Conservation (phyloP, 2,888 invertebrate genomes). For the Temnothorax rugatulus region DNA sequence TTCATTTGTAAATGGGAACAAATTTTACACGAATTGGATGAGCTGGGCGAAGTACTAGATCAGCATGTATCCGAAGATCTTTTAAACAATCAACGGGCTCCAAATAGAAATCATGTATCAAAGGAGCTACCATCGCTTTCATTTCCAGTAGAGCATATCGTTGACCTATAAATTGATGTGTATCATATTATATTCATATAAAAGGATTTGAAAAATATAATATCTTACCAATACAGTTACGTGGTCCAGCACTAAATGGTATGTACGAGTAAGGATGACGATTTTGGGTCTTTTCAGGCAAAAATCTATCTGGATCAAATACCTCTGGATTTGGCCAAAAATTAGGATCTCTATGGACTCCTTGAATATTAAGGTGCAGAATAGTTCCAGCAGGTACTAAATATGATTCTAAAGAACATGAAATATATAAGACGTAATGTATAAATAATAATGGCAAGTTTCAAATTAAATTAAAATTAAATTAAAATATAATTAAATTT, state of each 20-base stretch:
- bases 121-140: slow-evolving; percentile 72
- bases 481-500: no score
- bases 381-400: slow-evolving; percentile 87
- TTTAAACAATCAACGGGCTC: slow-evolving; percentile 77
- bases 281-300: slow-evolving; percentile 86
- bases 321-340: slow-evolving; percentile 89
- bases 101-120: slow-evolving; percentile 73
- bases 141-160: slow-evolving; percentile 78
- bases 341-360: slow-evolving; percentile 89
- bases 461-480: no score
- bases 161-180: slow-evolving; percentile 54
- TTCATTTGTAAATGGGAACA: slow-evolving; percentile 41
- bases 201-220: neutral
- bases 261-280: slow-evolving; percentile 90
- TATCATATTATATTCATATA: neutral
- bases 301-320: slow-evolving; percentile 90
- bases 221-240: slow-evolving; percentile 86
- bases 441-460: neutral
- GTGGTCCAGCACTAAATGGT: slow-evolving; percentile 90
- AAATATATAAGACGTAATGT: neutral
- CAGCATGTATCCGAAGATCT: slow-evolving; percentile 54
- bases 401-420: slow-evolving; percentile 85
- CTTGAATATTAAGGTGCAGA: slow-evolving; percentile 77
- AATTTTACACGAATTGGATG: slow-evolving; percentile 63
- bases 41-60: slow-evolving; percentile 75